These are phyloP conservation scores for Sibirionetta formosa DNA, from an alignment of 2,797 vertebrate genomes.

Conservation along the genomic window DNA sequence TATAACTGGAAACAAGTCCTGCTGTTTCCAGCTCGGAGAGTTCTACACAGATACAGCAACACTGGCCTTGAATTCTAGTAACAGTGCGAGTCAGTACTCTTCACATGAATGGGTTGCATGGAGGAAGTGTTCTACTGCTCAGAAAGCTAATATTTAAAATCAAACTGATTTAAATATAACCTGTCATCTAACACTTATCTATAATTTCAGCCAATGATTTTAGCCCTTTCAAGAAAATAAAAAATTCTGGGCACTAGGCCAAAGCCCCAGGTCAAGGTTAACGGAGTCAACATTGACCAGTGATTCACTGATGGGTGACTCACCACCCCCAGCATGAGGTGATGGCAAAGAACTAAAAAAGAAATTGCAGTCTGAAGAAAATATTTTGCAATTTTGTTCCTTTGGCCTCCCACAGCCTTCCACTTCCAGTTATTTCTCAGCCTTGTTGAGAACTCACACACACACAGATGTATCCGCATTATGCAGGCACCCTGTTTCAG, in stretches of 20 bases:
- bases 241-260: background rate
- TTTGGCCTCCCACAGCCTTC: background rate
- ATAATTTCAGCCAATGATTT: background rate
- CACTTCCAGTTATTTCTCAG: background rate
- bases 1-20: background rate
- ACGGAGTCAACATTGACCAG: background rate
- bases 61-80: background rate
- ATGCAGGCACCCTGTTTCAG: background rate
- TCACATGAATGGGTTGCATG: background rate
- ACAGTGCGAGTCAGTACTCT: background rate
- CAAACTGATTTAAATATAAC: slow-evolving; percentile 20
- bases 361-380: background rate
- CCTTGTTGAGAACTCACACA: background rate
- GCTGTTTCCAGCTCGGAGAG: background rate
- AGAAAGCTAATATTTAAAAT: background rate
- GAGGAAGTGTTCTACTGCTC: background rate
- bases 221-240: background rate
- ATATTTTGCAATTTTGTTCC: background rate
- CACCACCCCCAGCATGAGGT: background rate
- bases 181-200: background rate
- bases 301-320: slow-evolving; percentile 1
- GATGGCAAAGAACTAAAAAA: background rate
- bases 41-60: background rate
- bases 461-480: background rate
- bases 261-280: slow-evolving; percentile 40